phyloP scores from a whole-genome alignment of 2,888 invertebrate genomes.

The Drosophila yooni region DNA sequence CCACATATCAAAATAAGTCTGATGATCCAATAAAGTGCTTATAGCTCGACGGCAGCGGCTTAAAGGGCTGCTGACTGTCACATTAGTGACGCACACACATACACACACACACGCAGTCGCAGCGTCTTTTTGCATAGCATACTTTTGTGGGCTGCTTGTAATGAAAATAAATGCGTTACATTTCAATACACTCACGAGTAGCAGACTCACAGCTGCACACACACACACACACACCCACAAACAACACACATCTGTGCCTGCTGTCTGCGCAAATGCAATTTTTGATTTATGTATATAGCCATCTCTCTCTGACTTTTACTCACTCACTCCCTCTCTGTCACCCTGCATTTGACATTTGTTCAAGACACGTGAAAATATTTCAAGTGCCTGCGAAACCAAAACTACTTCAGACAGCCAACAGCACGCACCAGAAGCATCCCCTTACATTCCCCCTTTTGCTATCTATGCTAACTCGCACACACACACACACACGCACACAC shows the following conservation, averaged over 20 bases:
- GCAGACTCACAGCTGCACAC: neutral
- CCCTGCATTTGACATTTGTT: slow-evolving; percentile 80
- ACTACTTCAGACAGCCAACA: slow-evolving; percentile 66
- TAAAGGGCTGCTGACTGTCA: slow-evolving; percentile 70
- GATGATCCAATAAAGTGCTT: slow-evolving; percentile 83
- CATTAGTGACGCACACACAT: slow-evolving; percentile 71
- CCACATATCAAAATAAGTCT: slow-evolving; percentile 80
- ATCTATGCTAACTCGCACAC: slow-evolving; percentile 40
- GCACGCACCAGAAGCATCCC: slow-evolving; percentile 9
- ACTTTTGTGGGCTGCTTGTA: slow-evolving; percentile 68
- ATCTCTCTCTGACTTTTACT: slow-evolving; percentile 1
- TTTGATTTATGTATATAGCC: slow-evolving; percentile 73
- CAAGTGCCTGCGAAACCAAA: slow-evolving; percentile 67
- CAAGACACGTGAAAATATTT: slow-evolving; percentile 83
- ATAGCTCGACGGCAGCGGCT: slow-evolving; percentile 75
- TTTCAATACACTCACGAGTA: slow-evolving; percentile 75
- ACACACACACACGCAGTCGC: neutral
- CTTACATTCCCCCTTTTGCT: slow-evolving; percentile 25
- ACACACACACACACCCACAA: slow-evolving; percentile 5
- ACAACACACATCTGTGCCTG: slow-evolving; percentile 22
- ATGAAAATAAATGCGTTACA: slow-evolving; percentile 82
- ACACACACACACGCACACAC: slow-evolving; percentile 4
- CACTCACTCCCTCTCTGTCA: slow-evolving; percentile 3
- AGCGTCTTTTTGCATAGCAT: slow-evolving; percentile 69
- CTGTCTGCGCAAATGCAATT: slow-evolving; percentile 54